Evolutionary conservation across 2,888 invertebrate genomes (phyloP).

Genomic region (Drosophila colorata): DNA sequence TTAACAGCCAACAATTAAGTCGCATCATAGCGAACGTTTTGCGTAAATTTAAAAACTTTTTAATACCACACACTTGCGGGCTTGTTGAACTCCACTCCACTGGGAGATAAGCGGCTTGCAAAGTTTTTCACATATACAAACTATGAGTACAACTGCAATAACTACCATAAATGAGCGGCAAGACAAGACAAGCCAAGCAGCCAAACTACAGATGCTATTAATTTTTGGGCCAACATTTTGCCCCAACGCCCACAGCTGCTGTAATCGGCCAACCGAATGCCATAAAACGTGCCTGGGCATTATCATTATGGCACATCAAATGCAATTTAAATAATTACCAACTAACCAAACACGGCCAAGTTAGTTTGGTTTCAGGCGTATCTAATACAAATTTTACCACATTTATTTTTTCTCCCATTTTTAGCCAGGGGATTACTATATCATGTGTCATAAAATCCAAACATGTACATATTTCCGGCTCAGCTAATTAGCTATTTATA

Average conservation of each 20-base stretch:
- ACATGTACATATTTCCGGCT: background rate
- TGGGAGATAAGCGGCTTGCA: constrained; percentile 73
- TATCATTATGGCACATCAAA: constrained; percentile 66
- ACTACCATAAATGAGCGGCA: constrained; percentile 62
- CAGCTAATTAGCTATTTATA: background rate
- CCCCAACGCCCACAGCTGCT: background rate
- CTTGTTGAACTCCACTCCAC: constrained; percentile 71
- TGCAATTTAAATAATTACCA: constrained; percentile 72
- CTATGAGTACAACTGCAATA: constrained; percentile 66
- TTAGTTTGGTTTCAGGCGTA: constrained; percentile 12
- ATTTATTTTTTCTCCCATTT: background rate
- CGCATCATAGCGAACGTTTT: constrained; percentile 75
- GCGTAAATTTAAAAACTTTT: constrained; percentile 75
- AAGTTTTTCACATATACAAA: constrained; percentile 73
- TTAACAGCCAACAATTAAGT: constrained; percentile 78
- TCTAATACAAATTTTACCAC: constrained; percentile 13
- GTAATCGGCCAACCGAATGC: constrained; percentile 31
- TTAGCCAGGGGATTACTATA: background rate
- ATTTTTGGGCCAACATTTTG: constrained; percentile 54
- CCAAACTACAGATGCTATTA: constrained; percentile 73
- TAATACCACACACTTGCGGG: constrained; percentile 78
- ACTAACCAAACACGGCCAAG: constrained; percentile 40
- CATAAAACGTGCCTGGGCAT: constrained; percentile 60
- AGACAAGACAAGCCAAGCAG: constrained; percentile 36
- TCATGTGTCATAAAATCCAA: constrained; percentile 3